A percentile compares a stretch with the other conserved stretches of the same genome.
phyloP scores from a whole-genome alignment of 35 echinoderm and acorn worm species.

The Patiria miniata region DNA sequence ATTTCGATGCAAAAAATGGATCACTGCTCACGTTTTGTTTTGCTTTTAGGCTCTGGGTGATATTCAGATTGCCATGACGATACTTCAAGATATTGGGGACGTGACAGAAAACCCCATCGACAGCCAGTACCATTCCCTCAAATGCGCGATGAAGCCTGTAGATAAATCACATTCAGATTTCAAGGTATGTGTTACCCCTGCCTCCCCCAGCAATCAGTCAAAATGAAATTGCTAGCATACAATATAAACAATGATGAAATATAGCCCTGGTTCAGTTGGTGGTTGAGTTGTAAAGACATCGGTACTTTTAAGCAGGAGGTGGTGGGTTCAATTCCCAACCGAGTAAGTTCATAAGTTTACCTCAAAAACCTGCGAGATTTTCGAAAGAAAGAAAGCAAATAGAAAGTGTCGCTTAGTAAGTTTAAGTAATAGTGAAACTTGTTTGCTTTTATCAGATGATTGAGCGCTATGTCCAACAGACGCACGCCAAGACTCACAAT shows the following conservation, averaged over 20 bases:
- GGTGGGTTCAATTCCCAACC: no score
- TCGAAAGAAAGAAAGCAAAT: background rate
- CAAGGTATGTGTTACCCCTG: no score
- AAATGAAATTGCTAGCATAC: no score
- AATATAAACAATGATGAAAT: no score
- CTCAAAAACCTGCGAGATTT: no score
- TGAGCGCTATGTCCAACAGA: conserved; percentile 71
- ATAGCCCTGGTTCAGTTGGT: no score
- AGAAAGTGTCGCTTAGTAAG: background rate
- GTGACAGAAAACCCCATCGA: conserved; percentile 73
- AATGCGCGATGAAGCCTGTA: conserved; percentile 70
- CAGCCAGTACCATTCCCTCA: conserved; percentile 82
- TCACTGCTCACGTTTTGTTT: no score
- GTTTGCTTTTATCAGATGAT: conserved; percentile 72
- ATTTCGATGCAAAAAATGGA: no score
- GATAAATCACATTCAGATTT: conserved; percentile 65
- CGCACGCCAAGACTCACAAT: conserved; percentile 89
- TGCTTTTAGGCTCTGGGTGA: conserved; percentile 68
- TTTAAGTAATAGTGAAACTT: background rate
- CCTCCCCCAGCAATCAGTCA: no score
- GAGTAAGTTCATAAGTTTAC: no score
- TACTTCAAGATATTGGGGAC: conserved; percentile 47
- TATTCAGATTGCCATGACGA: conserved; percentile 84
- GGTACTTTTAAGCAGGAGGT: no score
- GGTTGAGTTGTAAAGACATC: no score